Conservation (phyloP, 2,888 invertebrate genomes). For the Diloba caeruleocephala region DNA sequence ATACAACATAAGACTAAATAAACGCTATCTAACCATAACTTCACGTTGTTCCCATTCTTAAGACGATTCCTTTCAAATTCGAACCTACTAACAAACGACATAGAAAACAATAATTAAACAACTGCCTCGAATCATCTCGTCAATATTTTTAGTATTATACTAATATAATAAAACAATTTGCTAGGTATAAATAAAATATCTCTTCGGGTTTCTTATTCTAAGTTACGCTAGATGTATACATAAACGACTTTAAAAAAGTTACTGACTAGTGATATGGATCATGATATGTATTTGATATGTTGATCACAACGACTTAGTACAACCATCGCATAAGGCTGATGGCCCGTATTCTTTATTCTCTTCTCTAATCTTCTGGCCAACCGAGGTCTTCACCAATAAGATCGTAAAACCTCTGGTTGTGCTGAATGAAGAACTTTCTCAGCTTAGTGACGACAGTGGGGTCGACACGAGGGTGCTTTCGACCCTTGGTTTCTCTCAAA, state of each 20-base stretch:
- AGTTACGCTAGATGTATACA: constrained; percentile 81
- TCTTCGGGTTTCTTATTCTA: constrained; percentile 68
- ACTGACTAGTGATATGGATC: constrained; percentile 81
- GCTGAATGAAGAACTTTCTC: constrained; percentile 95
- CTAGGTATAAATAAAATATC: constrained; percentile 68
- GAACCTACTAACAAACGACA: constrained; percentile 24
- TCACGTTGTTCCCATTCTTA: constrained; percentile 59
- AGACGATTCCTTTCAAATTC: constrained; percentile 37
- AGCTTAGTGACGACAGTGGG: constrained; percentile 94
- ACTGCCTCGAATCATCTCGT: constrained; percentile 28
- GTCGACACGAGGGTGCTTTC: constrained; percentile 95
- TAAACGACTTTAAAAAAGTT: constrained; percentile 85
- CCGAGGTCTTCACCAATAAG: constrained; percentile 97
- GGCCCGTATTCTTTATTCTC: constrained; percentile 16
- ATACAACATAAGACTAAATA: constrained; percentile 57
- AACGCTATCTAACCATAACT: constrained; percentile 37
- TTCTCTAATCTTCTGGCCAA: constrained; percentile 95
- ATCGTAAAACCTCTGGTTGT: constrained; percentile 97
- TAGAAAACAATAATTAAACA: constrained; percentile 24
- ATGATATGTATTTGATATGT: constrained; percentile 69
- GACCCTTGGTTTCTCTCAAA: constrained; percentile 94
- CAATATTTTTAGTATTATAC: constrained; percentile 29
- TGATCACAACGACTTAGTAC: constrained; percentile 74
- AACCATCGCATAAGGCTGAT: constrained; percentile 23
- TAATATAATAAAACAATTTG: constrained; percentile 48